Evolutionary conservation across 2,888 invertebrate genomes (phyloP).

Genomic region (Chymomyza caudatula): DNA sequence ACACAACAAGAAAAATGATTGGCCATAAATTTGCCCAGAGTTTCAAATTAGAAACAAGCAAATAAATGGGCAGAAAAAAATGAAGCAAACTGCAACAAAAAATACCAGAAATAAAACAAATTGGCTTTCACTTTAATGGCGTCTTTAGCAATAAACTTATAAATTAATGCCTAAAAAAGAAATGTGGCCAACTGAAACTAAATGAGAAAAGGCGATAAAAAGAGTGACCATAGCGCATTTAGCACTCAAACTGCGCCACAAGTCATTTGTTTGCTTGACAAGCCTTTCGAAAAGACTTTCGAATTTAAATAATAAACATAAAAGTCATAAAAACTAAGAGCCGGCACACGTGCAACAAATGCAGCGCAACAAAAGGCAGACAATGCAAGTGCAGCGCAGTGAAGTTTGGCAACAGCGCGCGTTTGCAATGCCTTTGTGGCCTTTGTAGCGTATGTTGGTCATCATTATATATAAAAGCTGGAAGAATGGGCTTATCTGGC

Average conservation of each 20-base stretch:
- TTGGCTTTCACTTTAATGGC: slow-evolving; percentile 65
- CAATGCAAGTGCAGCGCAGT: slow-evolving; percentile 15
- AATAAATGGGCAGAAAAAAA: slow-evolving; percentile 1
- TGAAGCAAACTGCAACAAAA: slow-evolving; percentile 24
- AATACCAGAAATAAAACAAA: slow-evolving; percentile 34
- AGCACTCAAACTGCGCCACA: slow-evolving; percentile 20
- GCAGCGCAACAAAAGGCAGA: too few relatives aligned
- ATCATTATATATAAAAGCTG: neutral
- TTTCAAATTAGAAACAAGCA: slow-evolving; percentile 17
- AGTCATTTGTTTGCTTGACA: neutral
- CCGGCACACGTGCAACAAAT: slow-evolving; percentile 40
- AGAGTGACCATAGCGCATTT: slow-evolving; percentile 34
- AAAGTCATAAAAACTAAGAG: slow-evolving; percentile 23
- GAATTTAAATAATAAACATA: slow-evolving; percentile 46
- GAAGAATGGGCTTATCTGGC: neutral
- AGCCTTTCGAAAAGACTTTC: slow-evolving; percentile 55
- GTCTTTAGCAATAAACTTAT: slow-evolving; percentile 55
- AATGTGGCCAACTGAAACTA: slow-evolving; percentile 7
- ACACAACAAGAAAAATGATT: slow-evolving; percentile 47
- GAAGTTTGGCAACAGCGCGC: neutral
- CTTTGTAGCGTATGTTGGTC: neutral
- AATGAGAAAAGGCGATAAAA: slow-evolving; percentile 3
- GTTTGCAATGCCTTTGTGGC: slow-evolving; percentile 42
- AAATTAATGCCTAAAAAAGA: slow-evolving; percentile 55
- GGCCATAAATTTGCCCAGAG: slow-evolving; percentile 42